These are phyloP conservation scores for Danio aesculapii DNA, from an alignment of 2,797 vertebrate genomes.

Conservation along the genomic window DNA sequence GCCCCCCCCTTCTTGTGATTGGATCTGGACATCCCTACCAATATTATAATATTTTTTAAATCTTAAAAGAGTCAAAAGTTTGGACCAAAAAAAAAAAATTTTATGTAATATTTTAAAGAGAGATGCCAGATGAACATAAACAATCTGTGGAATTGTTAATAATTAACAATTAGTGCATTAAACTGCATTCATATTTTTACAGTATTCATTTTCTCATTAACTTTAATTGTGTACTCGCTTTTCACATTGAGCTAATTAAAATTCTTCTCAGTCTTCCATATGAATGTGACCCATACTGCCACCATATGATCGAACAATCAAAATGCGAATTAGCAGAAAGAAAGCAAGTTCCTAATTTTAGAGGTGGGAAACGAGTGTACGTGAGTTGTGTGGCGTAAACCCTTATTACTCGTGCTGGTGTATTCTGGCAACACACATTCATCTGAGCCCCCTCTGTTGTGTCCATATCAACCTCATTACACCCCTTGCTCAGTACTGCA, in stretches of 20 bases:
- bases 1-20: too few relatives aligned
- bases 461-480: constrained; percentile 80
- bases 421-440: constrained; percentile 47
- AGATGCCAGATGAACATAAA: too few relatives aligned
- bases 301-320: not conserved
- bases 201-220: too few relatives aligned
- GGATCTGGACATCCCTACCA: too few relatives aligned
- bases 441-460: constrained; percentile 59
- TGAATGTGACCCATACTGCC: not conserved
- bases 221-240: not conserved
- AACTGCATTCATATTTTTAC: not conserved
- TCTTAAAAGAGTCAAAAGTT: too few relatives aligned
- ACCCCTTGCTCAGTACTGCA: constrained; percentile 63
- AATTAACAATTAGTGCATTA: not conserved
- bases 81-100: too few relatives aligned
- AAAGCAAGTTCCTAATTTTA: constrained; percentile 54
- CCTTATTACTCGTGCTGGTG: constrained; percentile 43
- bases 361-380: constrained; percentile 58
- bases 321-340: constrained; percentile 42
- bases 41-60: too few relatives aligned
- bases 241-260: not conserved
- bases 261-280: not conserved
- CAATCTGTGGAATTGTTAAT: not conserved
- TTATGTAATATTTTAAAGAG: too few relatives aligned
- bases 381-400: constrained; percentile 69